Evolutionary conservation across 2,888 invertebrate genomes (phyloP).

Genomic region (Andrena flavipes): DNA sequence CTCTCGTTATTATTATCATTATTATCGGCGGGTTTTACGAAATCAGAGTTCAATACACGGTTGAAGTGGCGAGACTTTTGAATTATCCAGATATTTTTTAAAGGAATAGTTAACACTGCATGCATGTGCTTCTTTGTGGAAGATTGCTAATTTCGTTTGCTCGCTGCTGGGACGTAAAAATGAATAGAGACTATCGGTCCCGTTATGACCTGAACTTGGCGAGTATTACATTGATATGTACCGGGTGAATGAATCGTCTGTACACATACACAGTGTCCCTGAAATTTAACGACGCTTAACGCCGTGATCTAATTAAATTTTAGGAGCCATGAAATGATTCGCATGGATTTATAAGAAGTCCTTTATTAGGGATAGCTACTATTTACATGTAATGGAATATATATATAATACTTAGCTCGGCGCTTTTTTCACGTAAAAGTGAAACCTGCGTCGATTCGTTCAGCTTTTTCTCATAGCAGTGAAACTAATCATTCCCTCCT

Average conservation of each 20-base stretch:
- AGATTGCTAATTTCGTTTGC: conserved; percentile 6
- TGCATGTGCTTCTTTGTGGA: not conserved
- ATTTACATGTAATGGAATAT: not conserved
- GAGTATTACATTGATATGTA: conserved; percentile 9
- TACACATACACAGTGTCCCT: not conserved
- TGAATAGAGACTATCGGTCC: not conserved
- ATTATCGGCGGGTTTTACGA: conserved; percentile 34
- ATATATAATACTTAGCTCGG: not conserved
- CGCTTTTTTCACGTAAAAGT: not conserved
- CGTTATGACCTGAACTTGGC: conserved; percentile 33
- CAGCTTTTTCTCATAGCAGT: not conserved
- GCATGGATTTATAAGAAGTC: too few species aligned
- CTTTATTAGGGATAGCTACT: too few species aligned
- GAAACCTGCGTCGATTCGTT: not conserved
- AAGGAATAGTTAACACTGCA: not conserved
- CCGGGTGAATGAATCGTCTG: not conserved
- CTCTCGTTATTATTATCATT: conserved; percentile 4
- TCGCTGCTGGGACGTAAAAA: not conserved
- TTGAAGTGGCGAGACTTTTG: not conserved
- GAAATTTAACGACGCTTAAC: not conserved
- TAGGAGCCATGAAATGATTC: too few species aligned
- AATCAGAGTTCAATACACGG: not conserved
- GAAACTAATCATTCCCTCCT: not conserved
- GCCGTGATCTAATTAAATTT: not conserved
- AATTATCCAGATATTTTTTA: not conserved